Evolutionary conservation across 2,797 vertebrate genomes (phyloP), one percentile per base, ranked within the genome.

Genomic region (Spea hammondii): DNA sequence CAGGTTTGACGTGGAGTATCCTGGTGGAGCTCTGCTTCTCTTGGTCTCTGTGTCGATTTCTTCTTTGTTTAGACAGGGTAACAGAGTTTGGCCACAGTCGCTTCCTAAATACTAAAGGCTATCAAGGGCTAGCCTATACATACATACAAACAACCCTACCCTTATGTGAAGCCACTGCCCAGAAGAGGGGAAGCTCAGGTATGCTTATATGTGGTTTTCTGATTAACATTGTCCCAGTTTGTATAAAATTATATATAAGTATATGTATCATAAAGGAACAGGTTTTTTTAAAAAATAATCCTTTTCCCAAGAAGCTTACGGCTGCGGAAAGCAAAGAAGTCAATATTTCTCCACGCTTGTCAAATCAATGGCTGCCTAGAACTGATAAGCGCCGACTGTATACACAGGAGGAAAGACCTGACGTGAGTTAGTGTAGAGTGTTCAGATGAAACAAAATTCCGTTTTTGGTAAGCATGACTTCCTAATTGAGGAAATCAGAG

Each of bases 401-500:
- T 12, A 78, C 80, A 46, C 84, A n/a, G 67, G 81, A 84, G 84
- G 78, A 9, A 68, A 14, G 9, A 10, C 48, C 65, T 32, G 1
- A 17, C 67, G 70, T 53, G 76, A 64, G 74, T 70, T 77, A 45
- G 62, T 67, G 72, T 72, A 73, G 54, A 72, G 79, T 62, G 62
- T 44, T 74, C 62, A 32, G 0, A 77, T 77, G 65, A 84, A 74
- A 51, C 73, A 82, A 84, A 84, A 3, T 84, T 59, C 54, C 64
- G 75, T 83, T 71, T 77, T 73, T 77, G 75, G 79, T 77, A 59
- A 82, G 74, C 59, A 72, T 73, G 70, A 70, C 68, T 77, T 86
- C 82, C 67, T 83, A 83, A 70, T 78, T 76, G 72, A 84, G 76
- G 83, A 47, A 82, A 88, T 46, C 14, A 83, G 65, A 80, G 84